Evolutionary conservation across 1,140 invertebrate genomes (phyloP).

Genomic region (Apis laboriosa): DNA sequence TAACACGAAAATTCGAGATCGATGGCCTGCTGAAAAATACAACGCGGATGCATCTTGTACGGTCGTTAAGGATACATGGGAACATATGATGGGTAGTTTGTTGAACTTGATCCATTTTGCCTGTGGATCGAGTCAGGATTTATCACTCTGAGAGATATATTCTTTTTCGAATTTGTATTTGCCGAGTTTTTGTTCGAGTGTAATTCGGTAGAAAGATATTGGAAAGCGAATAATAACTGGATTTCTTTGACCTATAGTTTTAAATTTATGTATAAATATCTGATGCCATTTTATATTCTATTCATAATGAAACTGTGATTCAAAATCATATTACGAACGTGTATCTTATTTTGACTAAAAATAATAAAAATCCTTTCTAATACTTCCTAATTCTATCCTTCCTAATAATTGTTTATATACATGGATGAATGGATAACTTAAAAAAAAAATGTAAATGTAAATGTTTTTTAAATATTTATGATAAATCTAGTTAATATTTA

Average conservation of each 20-base stretch:
- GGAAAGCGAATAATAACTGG: neutral
- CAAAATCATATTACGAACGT: too few species aligned
- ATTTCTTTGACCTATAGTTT: neutral
- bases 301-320: neutral
- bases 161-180: neutral
- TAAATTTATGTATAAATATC: neutral
- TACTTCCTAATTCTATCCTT: too few species aligned
- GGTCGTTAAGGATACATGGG: neutral
- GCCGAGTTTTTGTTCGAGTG: neutral
- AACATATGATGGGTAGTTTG: neutral
- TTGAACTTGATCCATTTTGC: neutral
- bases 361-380: neutral
- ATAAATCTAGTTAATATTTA: neutral
- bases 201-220: neutral
- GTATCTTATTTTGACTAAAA: neutral
- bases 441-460: neutral
- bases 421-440: neutral
- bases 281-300: neutral
- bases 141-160: neutral
- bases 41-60: neutral
- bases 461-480: neutral
- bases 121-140: conserved; percentile 1
- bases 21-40: conserved; percentile 17
- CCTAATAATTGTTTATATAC: neutral
- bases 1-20: conserved; percentile 36